Base-by-base conservation (phyloP, 2,113 vertebrate genomes). In the Corythaixoides concolor region DNA sequence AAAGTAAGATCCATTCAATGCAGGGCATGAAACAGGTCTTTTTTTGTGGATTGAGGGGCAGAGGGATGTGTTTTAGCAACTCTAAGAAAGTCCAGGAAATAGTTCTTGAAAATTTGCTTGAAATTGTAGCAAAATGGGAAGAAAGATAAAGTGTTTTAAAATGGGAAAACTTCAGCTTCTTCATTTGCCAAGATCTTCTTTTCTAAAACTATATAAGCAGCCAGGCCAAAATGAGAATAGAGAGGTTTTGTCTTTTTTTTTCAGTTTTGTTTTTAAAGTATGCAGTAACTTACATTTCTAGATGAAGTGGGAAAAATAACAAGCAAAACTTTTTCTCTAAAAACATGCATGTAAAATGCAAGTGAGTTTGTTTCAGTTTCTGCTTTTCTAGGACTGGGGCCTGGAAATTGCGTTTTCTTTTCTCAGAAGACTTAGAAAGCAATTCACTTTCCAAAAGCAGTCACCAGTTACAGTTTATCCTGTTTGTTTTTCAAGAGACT, bases 351-450 rank as follows among this genome's bases (percentile, higher is more conserved):
- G 12, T 59, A 56, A 93, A 84, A 78, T 15, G 3, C 6, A 37
- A 74, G 6, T 9, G 17, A 73, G 8, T 21, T 49, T 59, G 9
- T 35, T 88, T 67, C 0, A 0, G 1, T 11, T 77, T 82, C 84
- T 67, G 26, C 17, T 95, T 76, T 85, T 82, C 58, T 87, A 76
- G 70, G 63, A 88, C 33, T 64, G 35, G 27, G 24, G 43, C 59
- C 74, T 89, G 55, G 55, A 88, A 85, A 80, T 7, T 43, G 15
- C 8, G 1, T 79, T 82, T 93, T 58, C 21, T 88, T 96, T 94
- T 91, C 77, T 89, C 77, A 69, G 80, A 85, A 95, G 70, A 89
- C 80, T 79, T 76, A 75, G 43, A 87, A 95, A 81, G 32, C 9
- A 59, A 73, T 72, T 89, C 62, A 63, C 53, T 43, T 87, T 91